These are phyloP conservation scores for Paguma larvata DNA, from an alignment of 2,797 vertebrate species.

Conservation along the genomic window DNA sequence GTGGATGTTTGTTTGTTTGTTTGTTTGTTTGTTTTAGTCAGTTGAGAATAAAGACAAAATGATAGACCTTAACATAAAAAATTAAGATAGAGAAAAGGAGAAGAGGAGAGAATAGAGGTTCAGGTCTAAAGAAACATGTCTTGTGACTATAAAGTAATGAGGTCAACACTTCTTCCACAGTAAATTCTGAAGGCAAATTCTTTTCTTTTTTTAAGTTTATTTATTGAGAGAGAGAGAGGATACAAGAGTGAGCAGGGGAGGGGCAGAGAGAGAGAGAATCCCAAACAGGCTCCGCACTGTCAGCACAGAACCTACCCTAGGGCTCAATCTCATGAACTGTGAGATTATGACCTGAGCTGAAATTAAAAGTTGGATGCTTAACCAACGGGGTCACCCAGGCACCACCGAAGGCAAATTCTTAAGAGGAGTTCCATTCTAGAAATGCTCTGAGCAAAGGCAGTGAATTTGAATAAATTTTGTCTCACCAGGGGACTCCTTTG, in stretches of 20 bases:
- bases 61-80: background rate
- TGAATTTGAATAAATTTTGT: constrained; percentile 24
- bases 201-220: background rate
- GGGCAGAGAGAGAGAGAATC: too few relatives aligned
- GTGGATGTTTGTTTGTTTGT: background rate
- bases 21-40: background rate
- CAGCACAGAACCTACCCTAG: too few relatives aligned
- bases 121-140: background rate
- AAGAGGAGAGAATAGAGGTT: background rate
- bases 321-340: too few relatives aligned
- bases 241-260: too few relatives aligned
- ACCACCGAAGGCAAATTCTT: background rate
- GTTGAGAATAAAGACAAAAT: background rate
- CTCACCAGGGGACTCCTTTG: background rate
- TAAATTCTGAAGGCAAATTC: constrained; percentile 19
- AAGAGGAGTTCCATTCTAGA: constrained; percentile 34
- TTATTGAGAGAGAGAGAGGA: too few relatives aligned
- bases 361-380: too few relatives aligned
- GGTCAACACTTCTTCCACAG: background rate
- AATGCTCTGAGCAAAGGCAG: constrained; percentile 1
- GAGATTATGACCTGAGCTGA: too few relatives aligned
- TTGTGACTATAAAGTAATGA: constrained; percentile 32
- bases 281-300: too few relatives aligned
- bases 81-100: background rate
- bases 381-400: too few relatives aligned